Conservation (phyloP, 2,797 vertebrate genomes). For the Rhynchotus rufescens region DNA sequence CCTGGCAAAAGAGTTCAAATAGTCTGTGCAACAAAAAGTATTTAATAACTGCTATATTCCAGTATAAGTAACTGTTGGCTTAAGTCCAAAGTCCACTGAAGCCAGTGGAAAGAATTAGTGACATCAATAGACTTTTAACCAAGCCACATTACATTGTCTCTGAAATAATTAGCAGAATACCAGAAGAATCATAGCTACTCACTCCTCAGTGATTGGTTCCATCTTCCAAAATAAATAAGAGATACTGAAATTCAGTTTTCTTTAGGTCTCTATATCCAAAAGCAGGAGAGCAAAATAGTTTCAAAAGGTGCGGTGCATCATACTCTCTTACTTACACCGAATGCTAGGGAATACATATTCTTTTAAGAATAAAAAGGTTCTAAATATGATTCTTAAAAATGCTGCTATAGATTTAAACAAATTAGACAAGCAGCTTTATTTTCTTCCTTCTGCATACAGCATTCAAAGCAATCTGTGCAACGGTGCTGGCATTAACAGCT, state of each 20-base stretch:
- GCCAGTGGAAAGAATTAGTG: background rate
- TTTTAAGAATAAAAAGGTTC: background rate
- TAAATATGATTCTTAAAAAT: background rate
- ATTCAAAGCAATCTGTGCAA: slow-evolving; percentile 61
- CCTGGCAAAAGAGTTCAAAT: background rate
- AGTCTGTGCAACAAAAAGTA: background rate
- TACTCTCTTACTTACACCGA: slow-evolving; percentile 31
- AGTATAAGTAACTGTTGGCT: background rate
- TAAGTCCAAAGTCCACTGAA: background rate
- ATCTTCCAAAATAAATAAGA: slow-evolving; percentile 53
- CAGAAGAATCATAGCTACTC: slow-evolving; percentile 42
- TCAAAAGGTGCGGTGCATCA: slow-evolving; percentile 22
- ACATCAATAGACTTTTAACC: slow-evolving; percentile 11
- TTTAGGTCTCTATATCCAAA: slow-evolving; percentile 20
- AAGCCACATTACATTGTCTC: slow-evolving; percentile 7
- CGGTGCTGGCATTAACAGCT: slow-evolving; percentile 5
- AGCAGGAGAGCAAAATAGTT: slow-evolving; percentile 23
- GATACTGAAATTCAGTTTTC: slow-evolving; percentile 38
- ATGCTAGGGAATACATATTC: background rate
- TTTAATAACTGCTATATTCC: background rate
- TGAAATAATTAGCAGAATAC: slow-evolving; percentile 17
- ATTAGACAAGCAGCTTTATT: background rate
- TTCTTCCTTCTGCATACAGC: slow-evolving; percentile 29
- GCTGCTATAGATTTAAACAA: slow-evolving; percentile 30
- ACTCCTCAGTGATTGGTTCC: slow-evolving; percentile 24